Conservation (phyloP, 2,113 vertebrate genomes). For the Hyla sarda region DNA sequence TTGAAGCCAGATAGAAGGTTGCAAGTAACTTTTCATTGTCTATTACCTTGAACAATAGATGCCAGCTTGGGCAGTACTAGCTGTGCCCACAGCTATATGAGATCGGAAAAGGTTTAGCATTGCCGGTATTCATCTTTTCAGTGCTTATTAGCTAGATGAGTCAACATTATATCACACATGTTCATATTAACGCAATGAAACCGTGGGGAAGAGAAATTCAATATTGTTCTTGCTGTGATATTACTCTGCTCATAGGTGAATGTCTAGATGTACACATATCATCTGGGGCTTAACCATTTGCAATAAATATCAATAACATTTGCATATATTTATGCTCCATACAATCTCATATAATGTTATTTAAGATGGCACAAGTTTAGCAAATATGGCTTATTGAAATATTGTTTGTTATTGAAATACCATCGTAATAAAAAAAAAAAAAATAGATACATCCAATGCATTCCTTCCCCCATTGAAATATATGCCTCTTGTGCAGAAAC, state of each 20-base stretch:
- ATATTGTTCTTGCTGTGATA: constrained; percentile 32
- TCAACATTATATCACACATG: neutral
- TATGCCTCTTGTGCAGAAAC: constrained; percentile 70
- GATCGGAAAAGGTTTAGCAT: neutral
- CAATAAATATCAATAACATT: constrained; percentile 73
- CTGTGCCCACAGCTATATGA: neutral
- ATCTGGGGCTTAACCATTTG: constrained; percentile 68
- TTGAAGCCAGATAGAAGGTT: too few species aligned
- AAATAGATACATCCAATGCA: constrained; percentile 70
- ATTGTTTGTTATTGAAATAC: constrained; percentile 83
- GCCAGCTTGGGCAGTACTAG: too few species aligned
- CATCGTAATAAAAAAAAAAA: constrained; percentile 68
- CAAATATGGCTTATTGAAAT: constrained; percentile 80
- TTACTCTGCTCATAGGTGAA: constrained; percentile 57
- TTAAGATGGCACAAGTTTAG: constrained; percentile 73
- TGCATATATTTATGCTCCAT: constrained; percentile 69
- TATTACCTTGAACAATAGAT: too few species aligned
- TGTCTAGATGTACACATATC: constrained; percentile 69
- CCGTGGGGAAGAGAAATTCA: constrained; percentile 18
- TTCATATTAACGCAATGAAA: constrained; percentile 22
- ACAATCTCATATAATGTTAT: constrained; percentile 77
- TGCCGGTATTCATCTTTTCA: neutral
- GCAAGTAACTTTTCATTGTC: too few species aligned
- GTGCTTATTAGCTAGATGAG: neutral
- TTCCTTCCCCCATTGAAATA: constrained; percentile 70